Conservation (phyloP, 2,888 invertebrate genomes). For the Mythimna loreyi region DNA sequence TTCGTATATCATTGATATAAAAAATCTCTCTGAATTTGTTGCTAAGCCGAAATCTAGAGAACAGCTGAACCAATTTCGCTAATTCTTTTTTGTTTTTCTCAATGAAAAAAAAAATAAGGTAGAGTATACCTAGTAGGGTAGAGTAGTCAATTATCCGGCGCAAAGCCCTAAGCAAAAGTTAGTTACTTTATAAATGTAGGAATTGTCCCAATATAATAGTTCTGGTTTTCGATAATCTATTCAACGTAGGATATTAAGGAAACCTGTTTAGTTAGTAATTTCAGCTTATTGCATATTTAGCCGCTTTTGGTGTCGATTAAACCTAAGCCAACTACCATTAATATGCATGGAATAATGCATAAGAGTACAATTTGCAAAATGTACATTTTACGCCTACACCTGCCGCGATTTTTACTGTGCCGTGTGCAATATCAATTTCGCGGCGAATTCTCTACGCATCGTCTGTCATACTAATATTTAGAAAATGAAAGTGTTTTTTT, state of each 20-base stretch:
- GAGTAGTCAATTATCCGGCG: no score
- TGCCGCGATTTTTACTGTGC: constrained; percentile 14
- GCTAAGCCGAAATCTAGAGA: no score
- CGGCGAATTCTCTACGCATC: constrained; percentile 38
- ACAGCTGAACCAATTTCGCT: no score
- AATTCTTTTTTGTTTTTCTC: no score
- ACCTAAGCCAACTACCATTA: neutral
- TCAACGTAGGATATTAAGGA: neutral
- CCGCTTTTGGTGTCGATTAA: neutral
- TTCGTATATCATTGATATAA: no score
- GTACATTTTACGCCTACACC: constrained; percentile 17
- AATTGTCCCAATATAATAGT: neutral
- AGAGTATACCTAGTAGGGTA: no score
- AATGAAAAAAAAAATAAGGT: no score
- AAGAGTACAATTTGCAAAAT: constrained; percentile 20
- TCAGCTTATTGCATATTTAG: neutral
- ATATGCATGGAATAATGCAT: neutral
- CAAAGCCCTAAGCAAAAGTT: no score
- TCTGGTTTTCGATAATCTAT: neutral
- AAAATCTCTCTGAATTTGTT: no score
- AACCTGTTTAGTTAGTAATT: constrained; percentile 11
- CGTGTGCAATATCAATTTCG: constrained; percentile 46
- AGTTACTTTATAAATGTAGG: neutral
- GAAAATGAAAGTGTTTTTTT: constrained; percentile 22
- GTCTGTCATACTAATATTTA: constrained; percentile 29